Conservation (phyloP, 2,888 invertebrate species). For the Drosophila meridiana region DNA sequence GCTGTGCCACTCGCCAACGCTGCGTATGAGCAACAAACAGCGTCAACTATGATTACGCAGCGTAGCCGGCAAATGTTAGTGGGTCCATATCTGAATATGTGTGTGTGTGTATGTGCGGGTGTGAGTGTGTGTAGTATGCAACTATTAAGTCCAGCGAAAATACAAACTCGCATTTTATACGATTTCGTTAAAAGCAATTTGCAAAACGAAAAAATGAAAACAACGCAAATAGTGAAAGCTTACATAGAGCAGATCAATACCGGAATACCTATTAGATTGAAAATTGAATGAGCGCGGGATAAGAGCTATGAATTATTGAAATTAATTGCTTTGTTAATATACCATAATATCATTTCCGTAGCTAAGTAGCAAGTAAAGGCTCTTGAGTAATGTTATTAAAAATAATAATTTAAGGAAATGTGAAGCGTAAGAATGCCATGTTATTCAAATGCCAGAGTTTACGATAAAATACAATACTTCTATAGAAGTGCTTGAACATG, state of each 20-base stretch:
- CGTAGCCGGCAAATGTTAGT: slow-evolving; percentile 30
- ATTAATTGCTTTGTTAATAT: not conserved
- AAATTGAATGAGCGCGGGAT: not conserved
- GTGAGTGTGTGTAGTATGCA: slow-evolving; percentile 5
- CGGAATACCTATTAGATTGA: not conserved
- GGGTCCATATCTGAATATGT: not conserved
- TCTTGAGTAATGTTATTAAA: no score
- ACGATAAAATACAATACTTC: not conserved
- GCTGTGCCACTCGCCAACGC: slow-evolving; percentile 37
- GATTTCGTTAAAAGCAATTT: slow-evolving; percentile 51
- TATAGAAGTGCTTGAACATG: not conserved
- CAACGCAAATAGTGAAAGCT: slow-evolving; percentile 1
- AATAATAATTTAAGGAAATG: no score
- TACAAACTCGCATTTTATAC: slow-evolving; percentile 47
- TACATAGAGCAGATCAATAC: not conserved
- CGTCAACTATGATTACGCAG: slow-evolving; percentile 19
- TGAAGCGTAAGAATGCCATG: no score
- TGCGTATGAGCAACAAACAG: slow-evolving; percentile 66
- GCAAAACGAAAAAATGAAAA: slow-evolving; percentile 28
- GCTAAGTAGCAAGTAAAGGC: not conserved
- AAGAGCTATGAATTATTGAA: not conserved
- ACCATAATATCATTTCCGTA: not conserved
- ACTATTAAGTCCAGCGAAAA: slow-evolving; percentile 27
- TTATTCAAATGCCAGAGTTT: no score
- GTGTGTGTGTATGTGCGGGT: not conserved